These are phyloP conservation scores for Trilocha varians DNA, from an alignment of 2,888 invertebrate species.

Conservation along the genomic window DNA sequence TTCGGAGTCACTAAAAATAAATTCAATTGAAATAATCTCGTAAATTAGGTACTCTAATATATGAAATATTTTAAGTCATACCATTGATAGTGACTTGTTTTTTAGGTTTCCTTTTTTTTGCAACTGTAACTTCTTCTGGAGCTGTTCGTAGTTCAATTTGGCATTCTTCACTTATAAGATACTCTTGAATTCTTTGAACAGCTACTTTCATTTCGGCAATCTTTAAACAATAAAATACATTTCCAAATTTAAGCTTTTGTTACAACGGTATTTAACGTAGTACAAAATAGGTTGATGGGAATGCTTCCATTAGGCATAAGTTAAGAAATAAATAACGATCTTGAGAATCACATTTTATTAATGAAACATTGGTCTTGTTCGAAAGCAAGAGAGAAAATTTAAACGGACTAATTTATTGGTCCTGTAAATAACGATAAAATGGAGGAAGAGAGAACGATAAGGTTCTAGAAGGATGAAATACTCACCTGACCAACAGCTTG, in stretches of 20 bases:
- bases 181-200: constrained; percentile 55
- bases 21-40: neutral
- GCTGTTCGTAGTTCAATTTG: constrained; percentile 30
- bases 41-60: neutral
- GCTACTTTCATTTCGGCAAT: constrained; percentile 65
- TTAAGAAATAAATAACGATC: too few species aligned
- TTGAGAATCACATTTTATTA: too few species aligned
- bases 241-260: too few species aligned
- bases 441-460: neutral
- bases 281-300: too few species aligned
- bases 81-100: constrained; percentile 52
- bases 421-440: neutral
- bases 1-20: neutral
- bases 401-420: too few species aligned
- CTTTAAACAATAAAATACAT: too few species aligned
- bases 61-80: constrained; percentile 14
- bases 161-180: constrained; percentile 54
- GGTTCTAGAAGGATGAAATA: neutral
- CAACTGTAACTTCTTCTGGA: constrained; percentile 49
- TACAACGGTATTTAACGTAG: too few species aligned
- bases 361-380: too few species aligned
- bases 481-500: constrained; percentile 63
- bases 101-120: too few species aligned
- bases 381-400: too few species aligned
- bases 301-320: too few species aligned